Conservation (phyloP, 2,888 invertebrate genomes). For the Drosophila tanythrix region DNA sequence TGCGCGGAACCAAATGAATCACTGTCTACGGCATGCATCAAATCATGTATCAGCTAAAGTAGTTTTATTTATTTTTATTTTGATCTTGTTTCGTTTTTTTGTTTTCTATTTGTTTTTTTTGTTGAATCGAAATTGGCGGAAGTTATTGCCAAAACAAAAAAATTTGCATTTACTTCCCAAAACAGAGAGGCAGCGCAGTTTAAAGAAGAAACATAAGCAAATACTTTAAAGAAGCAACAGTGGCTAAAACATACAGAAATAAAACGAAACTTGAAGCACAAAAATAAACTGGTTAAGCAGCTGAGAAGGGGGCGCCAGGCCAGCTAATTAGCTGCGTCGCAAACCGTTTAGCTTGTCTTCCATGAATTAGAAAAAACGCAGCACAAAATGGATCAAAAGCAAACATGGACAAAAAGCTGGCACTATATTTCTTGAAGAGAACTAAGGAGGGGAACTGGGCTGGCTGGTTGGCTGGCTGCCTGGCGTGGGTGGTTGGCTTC, state of each 20-base stretch:
- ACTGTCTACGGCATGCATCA: slow-evolving; percentile 18
- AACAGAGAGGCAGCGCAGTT: slow-evolving; percentile 11
- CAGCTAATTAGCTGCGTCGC: slow-evolving; percentile 40
- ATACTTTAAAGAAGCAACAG: background rate
- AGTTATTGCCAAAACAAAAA: slow-evolving; percentile 50
- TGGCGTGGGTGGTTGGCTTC: no score
- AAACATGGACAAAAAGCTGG: slow-evolving; percentile 6
- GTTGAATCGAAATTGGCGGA: slow-evolving; percentile 44
- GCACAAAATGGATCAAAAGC: slow-evolving; percentile 51
- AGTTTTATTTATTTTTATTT: slow-evolving; percentile 1
- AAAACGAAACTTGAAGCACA: background rate
- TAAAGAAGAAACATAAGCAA: slow-evolving; percentile 1
- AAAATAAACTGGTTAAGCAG: slow-evolving; percentile 39
- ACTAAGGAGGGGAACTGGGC: background rate
- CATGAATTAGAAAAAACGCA: slow-evolving; percentile 6
- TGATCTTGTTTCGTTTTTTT: slow-evolving; percentile 11
- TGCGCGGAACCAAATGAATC: slow-evolving; percentile 17
- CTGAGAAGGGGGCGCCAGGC: background rate
- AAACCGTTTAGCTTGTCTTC: slow-evolving; percentile 15
- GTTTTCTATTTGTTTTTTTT: slow-evolving; percentile 10
- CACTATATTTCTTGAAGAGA: background rate
- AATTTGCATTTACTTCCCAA: slow-evolving; percentile 80
- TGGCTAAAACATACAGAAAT: background rate
- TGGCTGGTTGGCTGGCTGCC: background rate
- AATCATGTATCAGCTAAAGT: slow-evolving; percentile 25